A percentile compares a stretch with the other conserved stretches of the same genome.
phyloP scores from a whole-genome alignment of 2,888 invertebrate genomes.

The Cephalotes varians region DNA sequence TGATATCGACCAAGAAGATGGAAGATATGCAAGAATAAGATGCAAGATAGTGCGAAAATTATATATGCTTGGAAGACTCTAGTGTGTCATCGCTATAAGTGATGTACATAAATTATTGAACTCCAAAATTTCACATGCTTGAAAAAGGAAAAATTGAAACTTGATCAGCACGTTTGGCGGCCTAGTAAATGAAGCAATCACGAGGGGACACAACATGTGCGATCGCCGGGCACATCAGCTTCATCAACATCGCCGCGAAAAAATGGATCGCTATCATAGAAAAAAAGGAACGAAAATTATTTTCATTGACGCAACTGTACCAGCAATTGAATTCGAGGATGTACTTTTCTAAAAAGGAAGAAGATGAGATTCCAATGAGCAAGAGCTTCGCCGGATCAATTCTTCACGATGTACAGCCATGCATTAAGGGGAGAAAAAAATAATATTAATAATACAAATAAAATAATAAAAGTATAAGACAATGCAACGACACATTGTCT shows the following conservation, averaged over 20 bases:
- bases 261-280: not conserved
- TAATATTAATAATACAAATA: conserved; percentile 50
- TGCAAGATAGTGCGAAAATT: conserved; percentile 20
- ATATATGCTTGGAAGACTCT: not conserved
- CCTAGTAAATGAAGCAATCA: conserved; percentile 31
- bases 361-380: not conserved
- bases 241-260: conserved; percentile 6
- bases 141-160: not conserved
- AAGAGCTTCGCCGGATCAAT: not conserved
- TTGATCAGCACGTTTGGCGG: conserved; percentile 9
- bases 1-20: not conserved
- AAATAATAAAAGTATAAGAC: conserved; percentile 56
- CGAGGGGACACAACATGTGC: not conserved
- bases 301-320: not conserved
- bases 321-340: conserved; percentile 11
- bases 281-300: conserved; percentile 2
- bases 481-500: conserved; percentile 70
- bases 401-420: not conserved
- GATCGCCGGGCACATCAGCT: not conserved
- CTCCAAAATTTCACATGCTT: not conserved
- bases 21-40: not conserved
- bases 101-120: conserved; percentile 7
- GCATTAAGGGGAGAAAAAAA: not conserved
- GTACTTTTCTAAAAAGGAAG: not conserved
- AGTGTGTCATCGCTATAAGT: not conserved